Base-by-base conservation (phyloP, 2,113 vertebrate genomes). In the Cheirogaleus medius region DNA sequence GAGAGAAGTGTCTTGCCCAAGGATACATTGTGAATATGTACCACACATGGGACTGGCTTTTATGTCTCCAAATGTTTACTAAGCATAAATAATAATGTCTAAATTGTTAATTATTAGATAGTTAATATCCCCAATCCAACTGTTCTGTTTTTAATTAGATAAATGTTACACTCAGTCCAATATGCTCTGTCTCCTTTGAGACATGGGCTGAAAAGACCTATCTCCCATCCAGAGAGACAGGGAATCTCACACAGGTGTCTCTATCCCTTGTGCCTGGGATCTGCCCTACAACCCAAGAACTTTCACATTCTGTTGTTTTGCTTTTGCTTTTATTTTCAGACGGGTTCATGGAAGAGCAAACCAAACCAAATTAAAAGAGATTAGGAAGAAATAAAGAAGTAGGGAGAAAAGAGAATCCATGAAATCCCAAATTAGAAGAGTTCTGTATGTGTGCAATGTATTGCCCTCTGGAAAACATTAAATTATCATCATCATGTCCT, bases 251-350 rank as follows among this genome's bases (percentile, higher is more conserved):
- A 13, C 29, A 64, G 13, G 49, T 44, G 5, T 0, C 29, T 7
- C 44, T 15, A 42, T 17, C 39, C 42, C 17, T 14, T n/a, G 17
- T 84, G 34, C 56, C 54, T 81, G 11, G 5, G 20, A 29, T n/a
- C 42, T 84, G 34, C 49, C 29, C 3, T 14, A 29, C 8, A 34
- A 42, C 39, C 17, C 12, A 94, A 84, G 29, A 74, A 77, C 4
- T 9, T 37, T 60, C 27, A 69, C 21, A 71, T 76, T 66, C 54
- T 71, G n/a, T 69, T 82, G 74, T 47, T 84, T 44, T 80, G 52
- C 34, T 76, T 87, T 90, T 47, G 52, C 64, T 85, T 91, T 64
- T 69, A 44, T 91, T 94, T 78, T 74, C 84, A 87, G 76, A n/a
- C 47, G 92, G 8, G 17, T 63, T 87, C 37, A 69, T 49, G 20